A percentile compares a stretch with the other conserved stretches of the same genome.
Conservation (phyloP, 2,113 vertebrate species). For the Aspiorhynchus laticeps region DNA sequence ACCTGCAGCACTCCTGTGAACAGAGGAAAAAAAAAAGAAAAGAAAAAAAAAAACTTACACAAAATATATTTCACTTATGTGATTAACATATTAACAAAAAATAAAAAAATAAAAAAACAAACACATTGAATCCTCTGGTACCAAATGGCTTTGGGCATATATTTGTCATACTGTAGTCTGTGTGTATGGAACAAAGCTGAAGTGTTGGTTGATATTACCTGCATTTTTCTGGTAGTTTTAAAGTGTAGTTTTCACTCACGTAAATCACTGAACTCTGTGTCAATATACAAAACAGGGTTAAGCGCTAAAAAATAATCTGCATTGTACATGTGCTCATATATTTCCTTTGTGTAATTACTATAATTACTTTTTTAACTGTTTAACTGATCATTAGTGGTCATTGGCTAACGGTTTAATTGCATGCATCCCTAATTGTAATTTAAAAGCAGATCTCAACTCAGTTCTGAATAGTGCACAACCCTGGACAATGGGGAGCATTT, state of each 20-base stretch:
- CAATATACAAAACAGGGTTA: background rate
- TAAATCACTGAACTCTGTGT: no score
- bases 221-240: background rate
- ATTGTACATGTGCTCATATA: background rate
- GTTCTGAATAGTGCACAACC: background rate
- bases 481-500: background rate
- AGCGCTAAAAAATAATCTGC: background rate
- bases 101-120: no score
- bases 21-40: background rate
- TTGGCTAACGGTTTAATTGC: background rate
- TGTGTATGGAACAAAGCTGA: background rate
- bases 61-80: background rate
- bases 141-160: background rate
- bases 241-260: background rate
- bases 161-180: background rate
- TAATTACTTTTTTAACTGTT: background rate
- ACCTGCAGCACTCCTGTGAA: background rate
- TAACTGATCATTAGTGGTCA: background rate
- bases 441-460: background rate
- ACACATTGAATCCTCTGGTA: background rate
- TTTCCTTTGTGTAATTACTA: background rate
- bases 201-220: background rate
- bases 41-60: background rate
- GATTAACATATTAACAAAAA: background rate
- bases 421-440: background rate